A percentile compares a stretch with the other conserved stretches of the same genome.
phyloP scores from a whole-genome alignment of 2,888 invertebrate genomes.

The Drosophila vallismaia region DNA sequence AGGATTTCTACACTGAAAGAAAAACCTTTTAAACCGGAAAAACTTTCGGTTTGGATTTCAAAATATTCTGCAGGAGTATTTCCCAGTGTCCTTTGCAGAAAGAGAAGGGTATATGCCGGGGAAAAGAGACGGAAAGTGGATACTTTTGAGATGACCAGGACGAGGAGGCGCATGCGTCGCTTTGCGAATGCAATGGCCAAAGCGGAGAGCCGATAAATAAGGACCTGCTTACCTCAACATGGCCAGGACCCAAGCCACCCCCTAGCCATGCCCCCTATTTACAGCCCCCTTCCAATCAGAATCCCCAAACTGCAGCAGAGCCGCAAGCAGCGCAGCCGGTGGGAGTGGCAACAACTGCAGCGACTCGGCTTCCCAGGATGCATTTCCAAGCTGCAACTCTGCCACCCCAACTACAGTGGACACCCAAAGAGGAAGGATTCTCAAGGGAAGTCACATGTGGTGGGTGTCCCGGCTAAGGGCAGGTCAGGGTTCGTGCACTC shows the following conservation, averaged over 20 bases:
- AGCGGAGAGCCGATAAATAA: conserved; percentile 41
- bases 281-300: neutral
- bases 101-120: neutral
- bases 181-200: conserved; percentile 36
- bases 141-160: conserved; percentile 17
- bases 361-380: neutral
- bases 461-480: neutral
- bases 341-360: conserved; percentile 29
- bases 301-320: conserved; percentile 12
- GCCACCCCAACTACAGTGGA: conserved; percentile 18
- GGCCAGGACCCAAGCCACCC: neutral
- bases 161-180: conserved; percentile 39
- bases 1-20: neutral
- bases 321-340: conserved; percentile 33
- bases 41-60: too few relatives aligned
- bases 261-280: neutral
- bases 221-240: conserved; percentile 2
- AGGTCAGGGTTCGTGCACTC: neutral
- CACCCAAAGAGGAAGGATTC: neutral
- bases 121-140: conserved; percentile 2
- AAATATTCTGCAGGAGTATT: neutral
- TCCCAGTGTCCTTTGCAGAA: neutral
- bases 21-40: too few relatives aligned
- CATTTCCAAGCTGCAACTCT: neutral
- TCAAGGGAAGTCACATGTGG: neutral